A percentile compares a stretch with the other conserved stretches of the same genome.
Conservation (phyloP, 2,888 invertebrate genomes). For the Xanthorhoe designata region DNA sequence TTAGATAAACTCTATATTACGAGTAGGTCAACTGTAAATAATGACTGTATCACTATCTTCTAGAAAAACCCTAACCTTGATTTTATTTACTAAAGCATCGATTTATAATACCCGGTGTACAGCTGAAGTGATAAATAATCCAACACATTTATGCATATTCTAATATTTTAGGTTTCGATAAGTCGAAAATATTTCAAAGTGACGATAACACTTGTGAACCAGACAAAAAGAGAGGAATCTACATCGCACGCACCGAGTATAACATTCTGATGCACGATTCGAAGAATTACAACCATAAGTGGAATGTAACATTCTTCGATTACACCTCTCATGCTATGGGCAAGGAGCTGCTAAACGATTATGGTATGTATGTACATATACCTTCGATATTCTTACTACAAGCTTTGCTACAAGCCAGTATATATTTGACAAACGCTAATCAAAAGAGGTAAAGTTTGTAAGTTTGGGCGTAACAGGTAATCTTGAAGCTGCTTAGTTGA, state of each 20-base stretch:
- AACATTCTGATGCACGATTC: conserved; percentile 97
- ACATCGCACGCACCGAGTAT: conserved; percentile 95
- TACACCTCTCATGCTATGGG: conserved; percentile 95
- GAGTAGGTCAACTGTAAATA: too few relatives aligned
- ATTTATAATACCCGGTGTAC: not conserved
- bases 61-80: not conserved
- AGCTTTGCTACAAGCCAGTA: too few relatives aligned
- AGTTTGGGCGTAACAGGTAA: too few relatives aligned
- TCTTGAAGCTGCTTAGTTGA: too few relatives aligned
- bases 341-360: conserved; percentile 91
- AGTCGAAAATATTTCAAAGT: conserved; percentile 74
- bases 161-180: conserved; percentile 70
- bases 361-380: conserved; percentile 86
- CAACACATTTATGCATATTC: not conserved
- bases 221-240: conserved; percentile 89
- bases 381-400: not conserved
- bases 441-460: too few relatives aligned
- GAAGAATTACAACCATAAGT: conserved; percentile 87
- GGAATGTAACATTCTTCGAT: conserved; percentile 99
- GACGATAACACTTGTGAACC: conserved; percentile 89
- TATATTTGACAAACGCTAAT: too few relatives aligned
- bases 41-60: not conserved
- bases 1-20: too few relatives aligned
- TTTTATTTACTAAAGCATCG: not conserved
- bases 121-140: not conserved